Percentiles rank a stretch among this genome's conserved stretches.
These are phyloP conservation scores for Stegodyphus dumicola DNA, from an alignment of 1,140 invertebrate genomes.

Conservation along the genomic window DNA sequence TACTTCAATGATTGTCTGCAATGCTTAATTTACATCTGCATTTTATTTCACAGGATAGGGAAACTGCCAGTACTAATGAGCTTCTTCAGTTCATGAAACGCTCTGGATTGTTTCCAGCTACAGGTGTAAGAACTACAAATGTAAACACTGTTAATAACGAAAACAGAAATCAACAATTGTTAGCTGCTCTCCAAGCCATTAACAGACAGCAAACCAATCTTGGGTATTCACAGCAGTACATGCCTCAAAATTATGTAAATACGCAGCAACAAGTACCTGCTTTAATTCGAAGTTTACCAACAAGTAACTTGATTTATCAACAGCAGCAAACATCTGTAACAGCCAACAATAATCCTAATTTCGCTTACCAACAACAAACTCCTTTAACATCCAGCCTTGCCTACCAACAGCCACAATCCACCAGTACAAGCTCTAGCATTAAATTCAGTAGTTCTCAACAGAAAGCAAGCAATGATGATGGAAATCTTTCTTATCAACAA, in stretches of 20 bases:
- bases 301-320: background rate
- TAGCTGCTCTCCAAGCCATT: conserved; percentile 4
- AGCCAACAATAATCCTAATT: too few relatives aligned
- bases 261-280: too few relatives aligned
- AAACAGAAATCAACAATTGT: background rate
- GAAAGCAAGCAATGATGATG: background rate
- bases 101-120: conserved; percentile 6
- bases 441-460: background rate
- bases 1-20: too few relatives aligned
- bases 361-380: too few relatives aligned
- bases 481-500: background rate
- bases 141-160: too few relatives aligned
- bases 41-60: background rate
- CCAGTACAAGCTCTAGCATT: too few relatives aligned
- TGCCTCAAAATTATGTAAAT: too few relatives aligned
- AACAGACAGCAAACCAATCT: background rate
- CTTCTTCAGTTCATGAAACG: conserved; percentile 15
- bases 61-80: background rate
- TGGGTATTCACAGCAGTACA: background rate
- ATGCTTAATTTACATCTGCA: background rate
- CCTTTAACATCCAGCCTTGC: too few relatives aligned
- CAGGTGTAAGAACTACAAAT: too few relatives aligned
- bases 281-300: too few relatives aligned
- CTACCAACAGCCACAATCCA: too few relatives aligned
- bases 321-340: background rate